phyloP scores from a whole-genome alignment of 2,113 vertebrate species.

The Bufo gargarizans region DNA sequence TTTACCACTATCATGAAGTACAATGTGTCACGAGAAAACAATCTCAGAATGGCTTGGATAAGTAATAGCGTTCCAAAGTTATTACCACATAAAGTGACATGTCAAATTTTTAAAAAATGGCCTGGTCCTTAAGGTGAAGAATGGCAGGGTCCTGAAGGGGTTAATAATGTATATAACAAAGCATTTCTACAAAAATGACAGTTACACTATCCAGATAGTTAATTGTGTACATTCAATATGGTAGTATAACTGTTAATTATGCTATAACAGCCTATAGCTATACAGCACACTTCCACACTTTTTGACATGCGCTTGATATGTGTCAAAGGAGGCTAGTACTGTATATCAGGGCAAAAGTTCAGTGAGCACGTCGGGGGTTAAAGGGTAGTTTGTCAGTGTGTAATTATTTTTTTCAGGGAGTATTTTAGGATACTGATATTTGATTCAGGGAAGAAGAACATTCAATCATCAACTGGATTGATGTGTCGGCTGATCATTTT shows the following conservation, averaged over 20 bases:
- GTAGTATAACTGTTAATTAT: background rate
- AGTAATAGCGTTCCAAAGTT: no score
- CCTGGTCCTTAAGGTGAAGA: no score
- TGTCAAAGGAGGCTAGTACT: background rate
- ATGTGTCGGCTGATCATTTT: constrained; percentile 15
- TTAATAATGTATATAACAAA: no score
- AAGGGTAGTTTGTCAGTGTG: constrained; percentile 9
- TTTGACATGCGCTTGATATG: background rate
- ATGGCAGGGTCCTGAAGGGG: no score
- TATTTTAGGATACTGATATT: constrained; percentile 35
- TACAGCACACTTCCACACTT: background rate
- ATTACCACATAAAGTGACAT: no score
- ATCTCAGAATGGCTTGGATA: no score
- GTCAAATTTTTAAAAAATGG: no score
- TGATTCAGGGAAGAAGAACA: constrained; percentile 32
- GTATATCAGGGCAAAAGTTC: background rate
- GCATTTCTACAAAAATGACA: background rate
- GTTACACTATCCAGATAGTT: background rate
- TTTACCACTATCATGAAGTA: no score
- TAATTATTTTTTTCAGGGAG: constrained; percentile 27
- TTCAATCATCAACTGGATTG: background rate
- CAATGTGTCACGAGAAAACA: no score
- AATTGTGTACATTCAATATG: background rate
- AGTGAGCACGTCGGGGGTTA: background rate
- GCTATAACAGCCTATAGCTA: background rate